Conservation (phyloP, 2,888 invertebrate species). For the Drosophila mimetica region DNA sequence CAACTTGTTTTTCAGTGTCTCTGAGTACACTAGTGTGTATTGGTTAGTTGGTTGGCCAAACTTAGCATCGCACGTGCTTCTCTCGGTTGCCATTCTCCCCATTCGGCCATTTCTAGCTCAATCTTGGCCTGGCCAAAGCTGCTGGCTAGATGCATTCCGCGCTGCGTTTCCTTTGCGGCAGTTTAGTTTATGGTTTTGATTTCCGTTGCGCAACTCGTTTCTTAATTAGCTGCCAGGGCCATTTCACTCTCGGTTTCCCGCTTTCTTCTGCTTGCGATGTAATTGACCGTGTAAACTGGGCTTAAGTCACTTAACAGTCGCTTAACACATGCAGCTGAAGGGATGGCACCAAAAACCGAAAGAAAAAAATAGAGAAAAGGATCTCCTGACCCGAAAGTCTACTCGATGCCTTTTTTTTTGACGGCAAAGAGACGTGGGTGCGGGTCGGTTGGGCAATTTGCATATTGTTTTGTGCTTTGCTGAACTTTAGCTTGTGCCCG, state of each 20-base stretch:
- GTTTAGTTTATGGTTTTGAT: constrained; percentile 54
- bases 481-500: constrained; percentile 51
- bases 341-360: constrained; percentile 43
- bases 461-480: constrained; percentile 52
- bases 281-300: constrained; percentile 62
- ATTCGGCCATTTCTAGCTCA: constrained; percentile 32
- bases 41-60: constrained; percentile 45
- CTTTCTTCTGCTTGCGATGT: constrained; percentile 32
- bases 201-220: constrained; percentile 48
- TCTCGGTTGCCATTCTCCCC: constrained; percentile 24
- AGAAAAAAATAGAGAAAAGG: constrained; percentile 18
- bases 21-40: constrained; percentile 35
- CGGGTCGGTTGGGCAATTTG: constrained; percentile 37
- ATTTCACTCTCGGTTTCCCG: constrained; percentile 17
- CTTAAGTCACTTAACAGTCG: constrained; percentile 69
- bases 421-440: constrained; percentile 5
- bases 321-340: constrained; percentile 60
- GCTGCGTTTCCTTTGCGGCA: constrained; percentile 30
- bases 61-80: constrained; percentile 61
- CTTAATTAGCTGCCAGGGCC: constrained; percentile 55
- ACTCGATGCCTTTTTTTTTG: constrained; percentile 11
- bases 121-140: constrained; percentile 22
- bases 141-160: constrained; percentile 15
- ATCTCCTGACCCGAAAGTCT: constrained; percentile 58
- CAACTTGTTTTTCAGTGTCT: not conserved